Evolutionary conservation across 1,140 invertebrate species (phyloP).

Genomic region (Leptinotarsa lineolata): DNA sequence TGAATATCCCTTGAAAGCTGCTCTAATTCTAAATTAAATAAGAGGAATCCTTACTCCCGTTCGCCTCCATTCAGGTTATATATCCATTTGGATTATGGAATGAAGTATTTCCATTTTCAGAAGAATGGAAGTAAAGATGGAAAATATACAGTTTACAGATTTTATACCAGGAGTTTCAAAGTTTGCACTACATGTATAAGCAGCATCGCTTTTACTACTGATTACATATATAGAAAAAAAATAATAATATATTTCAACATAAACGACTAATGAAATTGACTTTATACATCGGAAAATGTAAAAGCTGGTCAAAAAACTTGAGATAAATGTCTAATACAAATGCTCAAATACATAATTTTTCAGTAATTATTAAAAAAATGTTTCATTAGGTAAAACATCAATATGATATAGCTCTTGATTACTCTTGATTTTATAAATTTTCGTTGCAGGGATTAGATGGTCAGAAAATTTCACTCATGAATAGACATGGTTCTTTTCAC

Average conservation of each 20-base stretch:
- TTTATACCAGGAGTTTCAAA: neutral
- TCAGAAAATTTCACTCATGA: too few species aligned
- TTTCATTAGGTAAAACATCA: too few species aligned
- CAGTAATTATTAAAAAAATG: too few species aligned
- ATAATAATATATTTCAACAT: neutral
- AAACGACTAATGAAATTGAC: neutral
- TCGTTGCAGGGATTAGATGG: too few species aligned
- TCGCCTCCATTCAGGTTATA: slow-evolving; percentile 14
- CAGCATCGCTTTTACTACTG: neutral
- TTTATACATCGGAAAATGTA: neutral
- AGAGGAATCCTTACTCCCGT: slow-evolving; percentile 34
- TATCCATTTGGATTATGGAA: slow-evolving; percentile 15
- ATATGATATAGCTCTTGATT: too few species aligned
- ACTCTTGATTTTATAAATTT: too few species aligned
- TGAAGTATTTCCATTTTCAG: slow-evolving; percentile 11
- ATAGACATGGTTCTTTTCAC: too few species aligned
- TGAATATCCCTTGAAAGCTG: slow-evolving; percentile 28
- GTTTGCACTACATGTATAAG: neutral
- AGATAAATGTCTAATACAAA: too few species aligned
- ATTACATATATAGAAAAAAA: neutral
- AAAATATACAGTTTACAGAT: neutral
- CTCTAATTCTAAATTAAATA: slow-evolving; percentile 40
- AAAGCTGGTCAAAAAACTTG: too few species aligned
- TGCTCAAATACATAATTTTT: too few species aligned
- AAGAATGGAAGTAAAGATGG: slow-evolving; percentile 1